Evolutionary conservation across 2,888 invertebrate species (phyloP), one percentile per base, ranked within the genome.

Genomic region (Agrotis segetum): DNA sequence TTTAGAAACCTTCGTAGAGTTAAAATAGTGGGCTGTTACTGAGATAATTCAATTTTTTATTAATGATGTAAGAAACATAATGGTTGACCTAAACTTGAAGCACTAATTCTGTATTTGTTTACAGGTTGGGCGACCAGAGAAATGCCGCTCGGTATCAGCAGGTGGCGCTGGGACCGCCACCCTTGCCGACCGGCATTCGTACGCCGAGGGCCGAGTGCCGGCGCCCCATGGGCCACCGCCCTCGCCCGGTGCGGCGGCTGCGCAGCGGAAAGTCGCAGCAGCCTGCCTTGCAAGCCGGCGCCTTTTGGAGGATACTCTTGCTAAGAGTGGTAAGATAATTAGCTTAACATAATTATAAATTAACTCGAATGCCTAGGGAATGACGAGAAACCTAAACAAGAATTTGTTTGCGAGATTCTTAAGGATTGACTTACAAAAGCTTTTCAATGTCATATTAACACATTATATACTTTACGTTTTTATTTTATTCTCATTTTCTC

Each of bases 291-390:
- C 96, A 69, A 98, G 98, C 84, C 96, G 97, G 90, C 97, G 97
- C 83, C 96, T 98, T 83, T 96, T 98, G 85, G 97, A 98, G 90
- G 97, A 97, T 75, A 97, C 96, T 67, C 93, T 97, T 79, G 93
- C 96, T 80, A 97, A 96, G 89, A 90, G 96, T 87, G 96, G 97
- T 91, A 94, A 96, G 86, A 76, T 13, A 1, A 21, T 19, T 4
- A 19, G 0, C 0, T 11, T n/a, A 1, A 50, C 2, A 11, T 55
- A 17, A 17, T 29, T 17, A 34, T 5, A 55, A 55, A 17, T 24
- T 17, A 0, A 24, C 9, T n/a, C 9, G 9, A 53, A 17, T 4
- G 17, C 4, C 24, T 53, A 53, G 53, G 1, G 3, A 24, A 53
- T 53, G 40, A 11, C 40, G 1, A 9, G 11, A 40, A 40, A 40